A percentile compares a stretch with the other conserved stretches of the same genome.
phyloP scores from a whole-genome alignment of 2,888 invertebrate genomes.

The Agonopterix heracliana region DNA sequence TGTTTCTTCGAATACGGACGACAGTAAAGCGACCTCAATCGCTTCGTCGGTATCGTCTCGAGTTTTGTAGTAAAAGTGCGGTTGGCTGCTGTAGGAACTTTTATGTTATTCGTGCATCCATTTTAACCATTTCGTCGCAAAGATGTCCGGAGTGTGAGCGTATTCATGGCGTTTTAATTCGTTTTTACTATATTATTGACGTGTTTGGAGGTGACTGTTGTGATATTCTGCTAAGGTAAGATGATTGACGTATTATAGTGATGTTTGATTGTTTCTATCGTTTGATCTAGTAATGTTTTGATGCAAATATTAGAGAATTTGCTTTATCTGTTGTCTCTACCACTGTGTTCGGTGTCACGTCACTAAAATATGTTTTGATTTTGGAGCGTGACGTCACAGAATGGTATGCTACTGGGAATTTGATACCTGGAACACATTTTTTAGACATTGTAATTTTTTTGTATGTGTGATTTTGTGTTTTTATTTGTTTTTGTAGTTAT shows the following conservation, averaged over 20 bases:
- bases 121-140: conserved; percentile 50
- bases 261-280: background rate
- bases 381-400: conserved; percentile 30
- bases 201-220: conserved; percentile 42
- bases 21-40: conserved; percentile 25
- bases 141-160: conserved; percentile 59
- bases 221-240: conserved; percentile 47
- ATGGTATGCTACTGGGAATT: conserved; percentile 19
- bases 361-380: conserved; percentile 35
- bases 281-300: background rate
- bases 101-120: conserved; percentile 62
- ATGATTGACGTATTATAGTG: conserved; percentile 12
- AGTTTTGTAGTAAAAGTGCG: conserved; percentile 41
- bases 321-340: conserved; percentile 9
- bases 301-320: background rate
- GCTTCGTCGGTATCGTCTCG: conserved; percentile 24
- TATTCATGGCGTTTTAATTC: conserved; percentile 58
- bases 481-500: background rate
- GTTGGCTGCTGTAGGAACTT: conserved; percentile 48
- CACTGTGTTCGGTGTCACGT: conserved; percentile 24
- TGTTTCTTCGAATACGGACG: conserved; percentile 17
- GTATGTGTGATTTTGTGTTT: background rate
- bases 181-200: conserved; percentile 55
- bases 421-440: conserved; percentile 7
- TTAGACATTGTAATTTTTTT: background rate